Conservation (phyloP, 1,140 invertebrate species). For the Zaprionus gabonicus region DNA sequence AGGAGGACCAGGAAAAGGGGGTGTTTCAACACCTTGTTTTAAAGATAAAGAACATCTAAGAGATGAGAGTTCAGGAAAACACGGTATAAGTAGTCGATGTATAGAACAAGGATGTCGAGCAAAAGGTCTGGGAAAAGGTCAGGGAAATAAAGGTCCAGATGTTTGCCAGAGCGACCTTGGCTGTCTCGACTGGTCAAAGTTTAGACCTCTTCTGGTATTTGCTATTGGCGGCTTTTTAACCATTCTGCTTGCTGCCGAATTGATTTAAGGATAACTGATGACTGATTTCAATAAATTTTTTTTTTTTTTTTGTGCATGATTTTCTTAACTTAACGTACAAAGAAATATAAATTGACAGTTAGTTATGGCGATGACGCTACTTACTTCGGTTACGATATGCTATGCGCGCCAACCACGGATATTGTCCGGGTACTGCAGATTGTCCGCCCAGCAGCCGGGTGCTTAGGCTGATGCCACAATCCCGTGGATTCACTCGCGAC, state of each 20-base stretch:
- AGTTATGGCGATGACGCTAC: conserved; percentile 14
- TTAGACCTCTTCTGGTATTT: background rate
- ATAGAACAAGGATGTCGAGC: too few species aligned
- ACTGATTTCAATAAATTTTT: too few species aligned
- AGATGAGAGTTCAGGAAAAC: too few species aligned
- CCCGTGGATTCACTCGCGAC: conserved; percentile 49
- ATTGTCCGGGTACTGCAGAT: conserved; percentile 87
- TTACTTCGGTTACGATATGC: conserved; percentile 86
- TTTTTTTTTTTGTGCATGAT: background rate
- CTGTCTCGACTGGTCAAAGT: background rate
- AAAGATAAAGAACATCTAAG: too few species aligned
- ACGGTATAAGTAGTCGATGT: too few species aligned
- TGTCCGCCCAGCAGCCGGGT: conserved; percentile 88
- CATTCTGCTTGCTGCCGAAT: background rate
- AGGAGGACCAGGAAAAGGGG: too few species aligned
- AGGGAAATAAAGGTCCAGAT: too few species aligned
- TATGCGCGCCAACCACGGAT: conserved; percentile 89
- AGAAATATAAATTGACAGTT: too few species aligned
- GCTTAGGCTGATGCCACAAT: conserved; percentile 86
- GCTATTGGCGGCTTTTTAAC: background rate
- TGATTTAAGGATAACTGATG: background rate
- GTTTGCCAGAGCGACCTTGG: background rate
- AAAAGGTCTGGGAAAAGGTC: too few species aligned
- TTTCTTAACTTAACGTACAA: background rate
- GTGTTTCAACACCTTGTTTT: too few species aligned